Conservation (phyloP, 2,113 vertebrate species). For the Halichoerus grypus region DNA sequence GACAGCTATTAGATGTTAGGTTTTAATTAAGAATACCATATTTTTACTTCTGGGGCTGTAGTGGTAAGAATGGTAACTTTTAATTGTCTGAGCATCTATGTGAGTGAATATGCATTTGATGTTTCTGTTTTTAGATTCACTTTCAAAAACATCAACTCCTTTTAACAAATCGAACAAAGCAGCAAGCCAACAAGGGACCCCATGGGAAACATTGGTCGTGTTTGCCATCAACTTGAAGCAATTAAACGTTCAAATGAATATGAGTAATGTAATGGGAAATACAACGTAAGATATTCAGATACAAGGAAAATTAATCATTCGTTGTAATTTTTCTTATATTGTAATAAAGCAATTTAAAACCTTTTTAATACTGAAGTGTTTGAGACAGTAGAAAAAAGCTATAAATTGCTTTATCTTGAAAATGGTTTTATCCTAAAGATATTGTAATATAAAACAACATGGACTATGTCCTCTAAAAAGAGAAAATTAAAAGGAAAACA, state of each 20-base stretch:
- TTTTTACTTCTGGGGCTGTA: neutral
- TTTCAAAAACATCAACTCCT: constrained; percentile 96
- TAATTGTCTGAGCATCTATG: constrained; percentile 10
- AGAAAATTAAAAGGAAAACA: constrained; percentile 3
- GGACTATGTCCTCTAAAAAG: constrained; percentile 5
- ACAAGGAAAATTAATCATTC: constrained; percentile 24
- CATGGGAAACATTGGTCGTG: constrained; percentile 98
- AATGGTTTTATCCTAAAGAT: constrained; percentile 4
- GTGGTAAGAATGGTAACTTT: neutral
- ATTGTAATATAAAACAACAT: neutral
- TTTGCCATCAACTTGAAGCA: constrained; percentile 99
- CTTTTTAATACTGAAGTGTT: constrained; percentile 37
- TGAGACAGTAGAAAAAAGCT: constrained; percentile 3
- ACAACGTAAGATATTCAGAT: constrained; percentile 92
- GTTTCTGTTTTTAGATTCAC: constrained; percentile 89
- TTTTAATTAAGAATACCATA: neutral
- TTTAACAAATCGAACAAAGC: constrained; percentile 94
- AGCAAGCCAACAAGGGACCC: constrained; percentile 94
- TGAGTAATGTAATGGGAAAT: constrained; percentile 99
- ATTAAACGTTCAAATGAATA: constrained; percentile 99
- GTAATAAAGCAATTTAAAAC: constrained; percentile 17
- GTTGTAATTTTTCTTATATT: constrained; percentile 26
- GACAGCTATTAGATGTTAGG: neutral
- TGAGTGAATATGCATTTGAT: neutral
- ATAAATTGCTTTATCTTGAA: constrained; percentile 1